Percentiles rank a stretch among this genome's conserved stretches.
Conservation (phyloP, 2,113 vertebrate genomes). For the Siniperca knerii region DNA sequence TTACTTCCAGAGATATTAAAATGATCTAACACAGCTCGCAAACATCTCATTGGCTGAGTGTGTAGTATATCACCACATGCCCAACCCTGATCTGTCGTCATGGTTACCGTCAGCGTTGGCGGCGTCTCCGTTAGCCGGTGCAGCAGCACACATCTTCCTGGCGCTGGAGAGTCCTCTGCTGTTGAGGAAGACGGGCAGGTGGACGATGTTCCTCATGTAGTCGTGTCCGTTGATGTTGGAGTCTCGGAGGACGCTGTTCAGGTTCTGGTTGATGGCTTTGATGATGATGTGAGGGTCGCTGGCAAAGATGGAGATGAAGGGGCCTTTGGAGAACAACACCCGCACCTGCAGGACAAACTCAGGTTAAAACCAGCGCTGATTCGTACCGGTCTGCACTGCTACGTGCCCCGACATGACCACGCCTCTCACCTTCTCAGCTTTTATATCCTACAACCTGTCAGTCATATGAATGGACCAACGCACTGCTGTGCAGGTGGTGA, state of each 20-base stretch:
- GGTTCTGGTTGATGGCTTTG: conserved; percentile 99
- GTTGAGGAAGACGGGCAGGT: conserved; percentile 96
- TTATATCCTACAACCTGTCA: too few species aligned
- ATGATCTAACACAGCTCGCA: too few species aligned
- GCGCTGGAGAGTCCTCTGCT: conserved; percentile 93
- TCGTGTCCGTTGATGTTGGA: conserved; percentile 99
- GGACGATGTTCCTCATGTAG: conserved; percentile 98
- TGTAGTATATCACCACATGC: too few species aligned
- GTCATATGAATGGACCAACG: too few species aligned
- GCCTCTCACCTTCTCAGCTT: too few species aligned
- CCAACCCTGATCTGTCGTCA: too few species aligned
- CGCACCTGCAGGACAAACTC: conserved; percentile 85
- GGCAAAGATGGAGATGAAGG: conserved; percentile 97
- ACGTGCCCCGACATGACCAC: too few species aligned
- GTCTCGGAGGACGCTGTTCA: conserved; percentile 94
- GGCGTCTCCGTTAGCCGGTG: conserved; percentile 89
- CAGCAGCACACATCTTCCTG: conserved; percentile 85
- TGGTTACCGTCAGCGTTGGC: conserved; percentile 80
- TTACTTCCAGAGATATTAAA: too few species aligned
- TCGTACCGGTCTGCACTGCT: too few species aligned
- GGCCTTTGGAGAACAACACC: conserved; percentile 96
- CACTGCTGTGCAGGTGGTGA: too few species aligned
- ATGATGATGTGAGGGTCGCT: conserved; percentile 99
- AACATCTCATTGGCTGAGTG: too few species aligned
- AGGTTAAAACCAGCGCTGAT: too few species aligned